Evolutionary conservation across 2,113 vertebrate genomes (phyloP).

Genomic region (Manacus vitellinus): DNA sequence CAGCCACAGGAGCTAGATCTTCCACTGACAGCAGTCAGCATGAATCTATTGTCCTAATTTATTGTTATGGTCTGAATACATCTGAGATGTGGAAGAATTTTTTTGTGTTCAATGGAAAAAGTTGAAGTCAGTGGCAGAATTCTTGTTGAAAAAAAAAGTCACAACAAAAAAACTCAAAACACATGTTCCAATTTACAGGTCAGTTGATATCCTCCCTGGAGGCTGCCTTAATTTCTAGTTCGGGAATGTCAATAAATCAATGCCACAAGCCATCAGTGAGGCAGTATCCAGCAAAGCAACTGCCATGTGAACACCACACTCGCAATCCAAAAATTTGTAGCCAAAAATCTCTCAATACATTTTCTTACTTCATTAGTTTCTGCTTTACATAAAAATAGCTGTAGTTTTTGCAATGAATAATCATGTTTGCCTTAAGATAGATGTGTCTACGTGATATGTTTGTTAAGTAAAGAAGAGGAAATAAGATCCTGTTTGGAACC

Average conservation of each 20-base stretch:
- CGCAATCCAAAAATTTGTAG: not conserved
- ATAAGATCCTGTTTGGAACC: not conserved
- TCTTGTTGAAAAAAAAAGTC: not conserved
- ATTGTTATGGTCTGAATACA: not conserved
- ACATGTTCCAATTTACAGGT: constrained; percentile 43
- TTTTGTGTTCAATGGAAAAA: not conserved
- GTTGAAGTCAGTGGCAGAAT: not conserved
- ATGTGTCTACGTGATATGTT: not conserved
- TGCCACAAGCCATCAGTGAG: constrained; percentile 11
- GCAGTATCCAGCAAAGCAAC: constrained; percentile 7
- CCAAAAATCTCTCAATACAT: constrained; percentile 1
- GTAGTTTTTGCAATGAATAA: not conserved
- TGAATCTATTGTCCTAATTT: not conserved
- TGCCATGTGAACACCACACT: not conserved
- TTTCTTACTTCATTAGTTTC: constrained; percentile 32
- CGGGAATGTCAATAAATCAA: not conserved
- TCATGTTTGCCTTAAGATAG: not conserved
- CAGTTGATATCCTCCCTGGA: constrained; percentile 49
- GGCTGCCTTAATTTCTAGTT: constrained; percentile 15
- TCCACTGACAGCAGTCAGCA: not conserved
- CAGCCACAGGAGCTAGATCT: not conserved
- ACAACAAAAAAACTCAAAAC: constrained; percentile 9
- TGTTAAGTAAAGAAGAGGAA: constrained; percentile 19
- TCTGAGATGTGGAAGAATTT: not conserved
- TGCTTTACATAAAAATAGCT: not conserved